Base-by-base conservation (phyloP, 1,140 invertebrate species). In the Chrysomallon squamiferum region DNA sequence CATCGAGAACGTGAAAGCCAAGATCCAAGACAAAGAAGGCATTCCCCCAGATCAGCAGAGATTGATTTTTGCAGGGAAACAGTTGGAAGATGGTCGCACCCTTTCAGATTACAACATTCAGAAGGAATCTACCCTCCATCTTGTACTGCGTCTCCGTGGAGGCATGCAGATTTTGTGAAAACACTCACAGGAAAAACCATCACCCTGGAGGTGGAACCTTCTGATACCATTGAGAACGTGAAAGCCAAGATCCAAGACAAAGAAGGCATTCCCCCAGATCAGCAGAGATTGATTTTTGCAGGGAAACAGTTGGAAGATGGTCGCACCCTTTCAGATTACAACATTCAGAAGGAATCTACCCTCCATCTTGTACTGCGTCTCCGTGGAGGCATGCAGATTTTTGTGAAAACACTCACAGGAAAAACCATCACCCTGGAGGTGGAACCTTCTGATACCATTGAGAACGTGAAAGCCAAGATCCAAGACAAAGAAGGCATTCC, bases 341-440 rank as follows among this genome's bases (percentile, higher is more conserved):
- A 93, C 71, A 93, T 93, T 69, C 91, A 93, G 69, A 91, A 93
- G 68, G 95, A 93, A 79, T 84, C 81, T 3, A 74, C 74, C 0
- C 88, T 96, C 52, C 94, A 98, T 85, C 88, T 99, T 74, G 94
- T 96, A 65, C 62, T 71, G 22, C 66, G 68, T 69, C 88, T 98
- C 38, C 88, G 93, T 78, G 96, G 96, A 88, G 96, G 96, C 61
- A 96, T 96, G 94, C 94, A 96, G 89, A 95, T 96, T 79, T 96
- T 96, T 88, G 93, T 88, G 89, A 93, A 91, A 91, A 93, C 94
- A 80, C 88, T 96, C 35, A 95, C 93, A 77, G 95, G 94, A 68
- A 97, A 96, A 87, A 96, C 94, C 87, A 96, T 96, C 88, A 95
- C 94, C 74, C 90, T 95, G 73, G 94, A 95, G 88, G 94, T 95